phyloP scores from a whole-genome alignment of 2,888 invertebrate species.

The Clistopyga incitator region DNA sequence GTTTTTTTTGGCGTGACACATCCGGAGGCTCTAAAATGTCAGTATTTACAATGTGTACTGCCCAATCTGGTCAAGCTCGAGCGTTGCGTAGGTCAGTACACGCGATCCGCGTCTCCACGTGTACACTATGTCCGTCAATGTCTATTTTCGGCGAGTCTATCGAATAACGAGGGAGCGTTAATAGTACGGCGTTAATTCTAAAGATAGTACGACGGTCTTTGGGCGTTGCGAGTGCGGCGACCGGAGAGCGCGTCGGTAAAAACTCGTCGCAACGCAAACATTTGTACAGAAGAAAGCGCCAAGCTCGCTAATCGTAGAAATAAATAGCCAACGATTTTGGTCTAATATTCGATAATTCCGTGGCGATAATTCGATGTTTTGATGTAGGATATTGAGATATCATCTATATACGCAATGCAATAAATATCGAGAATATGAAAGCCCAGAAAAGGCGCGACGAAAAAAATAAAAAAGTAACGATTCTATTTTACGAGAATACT shows the following conservation, averaged over 20 bases:
- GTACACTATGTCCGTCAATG: constrained; percentile 6
- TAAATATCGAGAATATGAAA: constrained; percentile 37
- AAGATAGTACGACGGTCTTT: constrained; percentile 40
- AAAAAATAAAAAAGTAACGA: constrained; percentile 45
- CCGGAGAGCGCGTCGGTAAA: constrained; percentile 22
- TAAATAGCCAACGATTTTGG: constrained; percentile 55
- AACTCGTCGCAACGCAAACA: background rate
- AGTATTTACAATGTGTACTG: constrained; percentile 19
- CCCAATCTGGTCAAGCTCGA: constrained; percentile 8
- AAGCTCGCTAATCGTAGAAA: constrained; percentile 19
- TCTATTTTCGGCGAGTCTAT: constrained; percentile 55
- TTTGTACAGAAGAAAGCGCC: constrained; percentile 8
- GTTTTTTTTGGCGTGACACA: background rate
- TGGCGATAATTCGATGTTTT: constrained; percentile 70
- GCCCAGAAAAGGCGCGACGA: background rate
- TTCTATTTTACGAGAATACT: constrained; percentile 67
- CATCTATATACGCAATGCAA: constrained; percentile 67
- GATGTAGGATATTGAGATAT: constrained; percentile 59
- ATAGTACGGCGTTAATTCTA: constrained; percentile 47
- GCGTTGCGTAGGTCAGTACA: constrained; percentile 42
- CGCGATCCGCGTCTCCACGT: constrained; percentile 19
- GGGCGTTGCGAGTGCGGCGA: constrained; percentile 23
- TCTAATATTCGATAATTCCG: constrained; percentile 56
- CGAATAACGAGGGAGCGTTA: constrained; percentile 38
- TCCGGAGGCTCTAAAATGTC: constrained; percentile 22